phyloP scores from a whole-genome alignment of 2,888 invertebrate species.

The Colostygia pectinataria region DNA sequence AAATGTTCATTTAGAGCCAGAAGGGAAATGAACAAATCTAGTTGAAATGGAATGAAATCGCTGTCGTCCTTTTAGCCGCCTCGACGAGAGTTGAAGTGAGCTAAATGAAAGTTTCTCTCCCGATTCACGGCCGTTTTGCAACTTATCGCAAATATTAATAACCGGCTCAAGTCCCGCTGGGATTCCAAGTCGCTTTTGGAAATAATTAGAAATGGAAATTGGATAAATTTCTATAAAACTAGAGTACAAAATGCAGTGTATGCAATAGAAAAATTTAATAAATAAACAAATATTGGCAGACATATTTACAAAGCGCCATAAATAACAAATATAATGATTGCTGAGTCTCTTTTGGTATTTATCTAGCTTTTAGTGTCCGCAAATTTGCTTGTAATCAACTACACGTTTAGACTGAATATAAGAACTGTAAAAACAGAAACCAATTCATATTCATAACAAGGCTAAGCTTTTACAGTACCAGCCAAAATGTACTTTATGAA shows the following conservation, averaged over 20 bases:
- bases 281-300: too few species aligned
- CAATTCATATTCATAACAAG: conserved; percentile 5
- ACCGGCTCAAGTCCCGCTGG: conserved; percentile 39
- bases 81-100: conserved; percentile 25
- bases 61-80: conserved; percentile 39
- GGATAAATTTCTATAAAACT: too few species aligned
- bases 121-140: conserved; percentile 35
- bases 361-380: too few species aligned
- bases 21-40: conserved; percentile 42
- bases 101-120: conserved; percentile 30
- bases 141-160: conserved; percentile 56
- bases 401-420: too few species aligned
- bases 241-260: too few species aligned
- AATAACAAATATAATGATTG: too few species aligned
- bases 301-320: too few species aligned
- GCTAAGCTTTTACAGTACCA: conserved; percentile 7
- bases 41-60: conserved; percentile 30
- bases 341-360: too few species aligned
- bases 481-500: conserved; percentile 8
- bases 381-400: too few species aligned
- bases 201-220: neutral
- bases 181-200: neutral
- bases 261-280: too few species aligned
- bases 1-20: conserved; percentile 47
- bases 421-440: neutral